Conservation (phyloP, 1,140 invertebrate species). For the Drosophila elegans region DNA sequence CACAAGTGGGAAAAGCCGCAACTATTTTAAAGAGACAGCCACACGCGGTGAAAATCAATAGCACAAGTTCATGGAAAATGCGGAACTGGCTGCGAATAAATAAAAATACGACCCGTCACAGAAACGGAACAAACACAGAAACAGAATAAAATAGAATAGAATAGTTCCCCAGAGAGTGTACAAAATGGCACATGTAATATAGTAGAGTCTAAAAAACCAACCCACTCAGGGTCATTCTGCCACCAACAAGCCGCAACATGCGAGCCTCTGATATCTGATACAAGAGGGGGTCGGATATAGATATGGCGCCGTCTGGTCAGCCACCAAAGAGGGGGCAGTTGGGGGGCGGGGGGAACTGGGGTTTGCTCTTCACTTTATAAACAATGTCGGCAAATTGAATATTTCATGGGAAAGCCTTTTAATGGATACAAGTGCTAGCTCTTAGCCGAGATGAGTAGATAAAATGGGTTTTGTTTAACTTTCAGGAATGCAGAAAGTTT, state of each 20-base stretch:
- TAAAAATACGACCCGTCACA: slow-evolving; percentile 18
- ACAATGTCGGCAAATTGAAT: slow-evolving; percentile 52
- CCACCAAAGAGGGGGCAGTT: neutral
- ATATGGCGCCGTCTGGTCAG: slow-evolving; percentile 53
- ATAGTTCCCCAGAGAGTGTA: slow-evolving; percentile 23
- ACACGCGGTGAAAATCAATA: slow-evolving; percentile 68
- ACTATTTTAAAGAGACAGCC: slow-evolving; percentile 37
- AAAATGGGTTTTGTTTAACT: slow-evolving; percentile 37
- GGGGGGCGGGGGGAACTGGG: neutral
- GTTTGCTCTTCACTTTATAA: slow-evolving; percentile 50
- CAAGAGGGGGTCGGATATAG: slow-evolving; percentile 6
- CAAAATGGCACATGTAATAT: slow-evolving; percentile 43
- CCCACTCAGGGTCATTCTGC: slow-evolving; percentile 43
- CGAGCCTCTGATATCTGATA: slow-evolving; percentile 55
- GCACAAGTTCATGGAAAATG: slow-evolving; percentile 76
- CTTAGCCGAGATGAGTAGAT: slow-evolving; percentile 28
- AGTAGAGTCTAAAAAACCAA: slow-evolving; percentile 14
- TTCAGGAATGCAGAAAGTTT: slow-evolving; percentile 36
- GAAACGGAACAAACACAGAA: slow-evolving; percentile 23
- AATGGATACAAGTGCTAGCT: slow-evolving; percentile 36
- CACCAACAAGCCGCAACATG: slow-evolving; percentile 48
- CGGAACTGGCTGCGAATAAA: slow-evolving; percentile 43
- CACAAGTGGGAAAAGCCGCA: slow-evolving; percentile 49
- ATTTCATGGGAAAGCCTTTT: slow-evolving; percentile 55
- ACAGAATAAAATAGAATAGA: slow-evolving; percentile 14